Evolutionary conservation across 2,797 vertebrate species (phyloP).

Genomic region (Bovichtus diacanthus): DNA sequence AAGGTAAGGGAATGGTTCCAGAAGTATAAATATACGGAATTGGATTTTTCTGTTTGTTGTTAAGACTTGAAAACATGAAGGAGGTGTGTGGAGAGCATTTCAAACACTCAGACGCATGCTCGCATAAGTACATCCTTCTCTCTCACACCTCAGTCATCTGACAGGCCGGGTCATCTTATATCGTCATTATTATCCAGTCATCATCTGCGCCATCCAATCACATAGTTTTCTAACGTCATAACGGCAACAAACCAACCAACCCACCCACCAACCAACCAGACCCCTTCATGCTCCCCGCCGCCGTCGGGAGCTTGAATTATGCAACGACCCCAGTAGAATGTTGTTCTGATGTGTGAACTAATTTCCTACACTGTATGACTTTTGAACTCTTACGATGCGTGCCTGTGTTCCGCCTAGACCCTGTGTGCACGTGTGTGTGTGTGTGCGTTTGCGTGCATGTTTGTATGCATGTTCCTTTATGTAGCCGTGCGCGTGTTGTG

Average conservation of each 20-base stretch:
- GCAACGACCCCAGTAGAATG: constrained; percentile 90
- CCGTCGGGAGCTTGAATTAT: constrained; percentile 86
- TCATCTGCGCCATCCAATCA: constrained; percentile 61
- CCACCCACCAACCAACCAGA: constrained; percentile 74
- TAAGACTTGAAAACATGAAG: constrained; percentile 83
- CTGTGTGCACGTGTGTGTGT: constrained; percentile 57
- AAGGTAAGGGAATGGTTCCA: constrained; percentile 86
- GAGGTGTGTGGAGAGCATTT: constrained; percentile 81
- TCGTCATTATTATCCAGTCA: constrained; percentile 64
- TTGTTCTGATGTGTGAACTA: constrained; percentile 86
- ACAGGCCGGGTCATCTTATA: constrained; percentile 71
- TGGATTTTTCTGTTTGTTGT: constrained; percentile 84
- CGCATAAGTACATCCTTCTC: constrained; percentile 72
- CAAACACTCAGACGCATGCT: constrained; percentile 79
- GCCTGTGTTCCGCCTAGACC: constrained; percentile 80
- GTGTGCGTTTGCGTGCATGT: constrained; percentile 45
- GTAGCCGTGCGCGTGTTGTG: constrained; percentile 59
- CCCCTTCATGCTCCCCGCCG: constrained; percentile 83
- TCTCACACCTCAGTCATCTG: constrained; percentile 78
- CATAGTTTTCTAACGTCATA: constrained; percentile 70
- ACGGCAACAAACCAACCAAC: constrained; percentile 64
- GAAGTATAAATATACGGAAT: constrained; percentile 81
- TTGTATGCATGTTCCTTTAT: constrained; percentile 63
- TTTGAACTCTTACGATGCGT: constrained; percentile 81
- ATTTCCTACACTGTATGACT: constrained; percentile 86